Conservation (phyloP, 2,888 invertebrate genomes). For the Criorhina ranunculi region DNA sequence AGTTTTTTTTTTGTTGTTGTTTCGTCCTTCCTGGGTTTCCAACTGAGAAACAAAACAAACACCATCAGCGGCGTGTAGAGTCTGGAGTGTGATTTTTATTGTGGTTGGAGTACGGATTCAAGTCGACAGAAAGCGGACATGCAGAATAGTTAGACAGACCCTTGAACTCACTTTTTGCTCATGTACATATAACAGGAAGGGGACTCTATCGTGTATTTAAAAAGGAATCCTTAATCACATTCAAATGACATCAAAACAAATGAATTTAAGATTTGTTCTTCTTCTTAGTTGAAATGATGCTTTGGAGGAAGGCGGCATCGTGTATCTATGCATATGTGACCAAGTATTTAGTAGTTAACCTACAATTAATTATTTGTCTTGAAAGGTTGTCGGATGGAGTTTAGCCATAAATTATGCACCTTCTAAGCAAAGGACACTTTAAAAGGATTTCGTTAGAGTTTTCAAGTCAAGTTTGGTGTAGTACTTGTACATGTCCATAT, state of each 20-base stretch:
- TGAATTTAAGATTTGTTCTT: slow-evolving; percentile 72
- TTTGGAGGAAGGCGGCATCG: background rate
- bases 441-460: slow-evolving; percentile 54
- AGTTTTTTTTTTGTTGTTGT: slow-evolving; percentile 43
- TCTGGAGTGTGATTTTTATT: slow-evolving; percentile 63
- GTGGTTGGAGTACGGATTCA: slow-evolving; percentile 33
- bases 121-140: slow-evolving; percentile 29
- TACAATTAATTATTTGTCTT: slow-evolving; percentile 75
- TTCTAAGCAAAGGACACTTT: slow-evolving; percentile 37
- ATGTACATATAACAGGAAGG: background rate
- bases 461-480: background rate
- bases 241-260: slow-evolving; percentile 74
- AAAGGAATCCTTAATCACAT: slow-evolving; percentile 75
- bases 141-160: slow-evolving; percentile 46
- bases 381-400: slow-evolving; percentile 70
- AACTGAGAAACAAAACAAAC: slow-evolving; percentile 49
- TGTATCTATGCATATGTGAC: slow-evolving; percentile 64
- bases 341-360: slow-evolving; percentile 41
- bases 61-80: slow-evolving; percentile 26
- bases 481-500: too few relatives aligned
- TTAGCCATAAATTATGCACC: slow-evolving; percentile 70
- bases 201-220: slow-evolving; percentile 25
- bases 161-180: slow-evolving; percentile 24
- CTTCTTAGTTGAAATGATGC: slow-evolving; percentile 38
- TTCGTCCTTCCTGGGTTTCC: slow-evolving; percentile 37